phyloP scores from a whole-genome alignment of 2,113 vertebrate species.

The Electrona antarctica region DNA sequence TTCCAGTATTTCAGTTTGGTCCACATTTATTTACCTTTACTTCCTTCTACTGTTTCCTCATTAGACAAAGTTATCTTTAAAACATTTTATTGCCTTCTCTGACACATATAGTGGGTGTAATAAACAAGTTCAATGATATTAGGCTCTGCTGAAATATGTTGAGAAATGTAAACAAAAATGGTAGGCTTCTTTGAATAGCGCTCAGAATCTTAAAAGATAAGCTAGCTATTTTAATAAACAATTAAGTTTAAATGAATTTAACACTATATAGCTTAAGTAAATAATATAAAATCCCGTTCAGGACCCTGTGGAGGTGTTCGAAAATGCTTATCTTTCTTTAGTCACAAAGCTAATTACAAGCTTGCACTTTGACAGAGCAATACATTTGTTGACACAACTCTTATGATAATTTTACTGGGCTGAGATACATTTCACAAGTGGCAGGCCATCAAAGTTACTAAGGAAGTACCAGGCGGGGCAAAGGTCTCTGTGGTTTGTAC shows the following conservation, averaged over 20 bases:
- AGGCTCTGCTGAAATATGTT: not conserved
- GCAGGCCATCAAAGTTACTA: conserved; percentile 50
- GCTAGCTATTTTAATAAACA: too few relatives aligned
- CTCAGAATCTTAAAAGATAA: too few relatives aligned
- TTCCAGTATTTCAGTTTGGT: too few relatives aligned
- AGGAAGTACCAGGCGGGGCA: conserved; percentile 71
- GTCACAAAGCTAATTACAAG: too few relatives aligned
- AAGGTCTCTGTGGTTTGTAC: conserved; percentile 58
- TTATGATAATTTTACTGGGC: not conserved
- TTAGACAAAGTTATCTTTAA: not conserved
- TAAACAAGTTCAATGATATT: not conserved
- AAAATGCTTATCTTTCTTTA: too few relatives aligned
- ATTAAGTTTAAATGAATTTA: too few relatives aligned
- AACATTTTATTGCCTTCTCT: conserved; percentile 7
- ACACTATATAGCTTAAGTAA: too few relatives aligned
- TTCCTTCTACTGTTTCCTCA: conserved; percentile 36
- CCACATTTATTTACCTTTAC: not conserved
- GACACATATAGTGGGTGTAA: conserved; percentile 7
- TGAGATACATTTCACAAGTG: conserved; percentile 16
- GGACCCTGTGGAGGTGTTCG: too few relatives aligned
- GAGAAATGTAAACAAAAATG: conserved; percentile 14
- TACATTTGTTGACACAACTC: too few relatives aligned
- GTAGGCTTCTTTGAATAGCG: not conserved
- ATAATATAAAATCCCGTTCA: too few relatives aligned
- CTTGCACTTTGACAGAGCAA: too few relatives aligned